A percentile compares a stretch with the other conserved stretches of the same genome.
phyloP scores from a whole-genome alignment of 2,113 vertebrate species.

The Anas platyrhynchos region DNA sequence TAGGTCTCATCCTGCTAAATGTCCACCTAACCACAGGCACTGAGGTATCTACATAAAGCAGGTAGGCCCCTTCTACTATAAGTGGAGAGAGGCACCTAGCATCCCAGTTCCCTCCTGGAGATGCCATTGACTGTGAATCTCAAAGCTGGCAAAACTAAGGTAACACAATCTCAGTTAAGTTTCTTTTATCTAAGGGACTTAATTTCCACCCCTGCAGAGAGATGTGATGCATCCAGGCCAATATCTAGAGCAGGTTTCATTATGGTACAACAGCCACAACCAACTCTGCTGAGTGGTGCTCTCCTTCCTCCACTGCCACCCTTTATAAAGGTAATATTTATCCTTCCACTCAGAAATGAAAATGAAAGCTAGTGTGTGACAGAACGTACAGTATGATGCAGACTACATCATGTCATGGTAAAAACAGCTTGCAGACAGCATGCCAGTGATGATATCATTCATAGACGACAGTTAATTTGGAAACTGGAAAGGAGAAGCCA shows the following conservation, averaged over 20 bases:
- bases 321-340: slow-evolving; percentile 69
- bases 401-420: slow-evolving; percentile 51
- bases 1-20: not conserved
- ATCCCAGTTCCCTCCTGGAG: not conserved
- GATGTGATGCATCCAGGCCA: not conserved
- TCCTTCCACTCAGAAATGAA: slow-evolving; percentile 68
- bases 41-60: too few relatives aligned
- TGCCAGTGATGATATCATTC: slow-evolving; percentile 40
- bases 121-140: not conserved
- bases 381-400: slow-evolving; percentile 32
- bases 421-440: slow-evolving; percentile 34
- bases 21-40: not conserved
- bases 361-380: slow-evolving; percentile 64
- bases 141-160: not conserved
- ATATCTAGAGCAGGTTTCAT: rapidly evolving
- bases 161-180: not conserved
- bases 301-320: not conserved
- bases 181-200: not conserved
- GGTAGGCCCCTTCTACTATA: not conserved
- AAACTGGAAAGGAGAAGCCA: slow-evolving; percentile 53
- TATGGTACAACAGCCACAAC: not conserved
- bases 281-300: not conserved
- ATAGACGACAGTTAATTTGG: slow-evolving; percentile 47
- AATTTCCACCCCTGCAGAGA: not conserved
- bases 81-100: not conserved